Percentiles rank a stretch among this genome's conserved stretches.
Conservation (phyloP, 2,888 invertebrate species). For the Aromia moschata region DNA sequence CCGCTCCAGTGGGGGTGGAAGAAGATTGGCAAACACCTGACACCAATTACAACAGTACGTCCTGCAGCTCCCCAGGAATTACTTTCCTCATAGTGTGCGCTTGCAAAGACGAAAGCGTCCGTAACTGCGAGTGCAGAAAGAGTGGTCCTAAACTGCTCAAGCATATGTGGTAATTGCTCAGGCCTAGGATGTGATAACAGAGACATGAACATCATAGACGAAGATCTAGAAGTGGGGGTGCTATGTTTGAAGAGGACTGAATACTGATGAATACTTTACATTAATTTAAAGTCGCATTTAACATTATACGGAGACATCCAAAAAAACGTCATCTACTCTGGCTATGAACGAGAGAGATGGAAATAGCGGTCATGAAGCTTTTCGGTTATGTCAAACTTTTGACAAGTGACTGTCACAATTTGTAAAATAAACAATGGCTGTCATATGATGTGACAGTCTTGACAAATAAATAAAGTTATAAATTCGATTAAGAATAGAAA, state of each 20-base stretch:
- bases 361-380: too few species aligned
- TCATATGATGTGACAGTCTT: too few species aligned
- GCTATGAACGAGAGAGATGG: too few species aligned
- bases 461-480: too few species aligned
- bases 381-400: too few species aligned
- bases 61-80: slow-evolving; percentile 30
- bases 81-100: slow-evolving; percentile 16
- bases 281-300: slow-evolving; percentile 21
- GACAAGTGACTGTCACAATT: too few species aligned
- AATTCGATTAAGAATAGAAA: too few species aligned
- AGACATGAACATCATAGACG: slow-evolving; percentile 24
- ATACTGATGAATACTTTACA: not conserved
- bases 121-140: slow-evolving; percentile 24
- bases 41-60: slow-evolving; percentile 30
- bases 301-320: too few species aligned
- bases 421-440: too few species aligned
- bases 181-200: slow-evolving; percentile 24
- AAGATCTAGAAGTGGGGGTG: slow-evolving; percentile 24
- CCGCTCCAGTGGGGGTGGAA: slow-evolving; percentile 25
- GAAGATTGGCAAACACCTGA: slow-evolving; percentile 29
- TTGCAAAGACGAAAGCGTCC: slow-evolving; percentile 25
- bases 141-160: slow-evolving; percentile 24
- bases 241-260: slow-evolving; percentile 24
- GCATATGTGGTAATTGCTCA: slow-evolving; percentile 24
- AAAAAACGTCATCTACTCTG: too few species aligned